Evolutionary conservation across 2,888 invertebrate species (phyloP).

Genomic region (Phalera bucephala): DNA sequence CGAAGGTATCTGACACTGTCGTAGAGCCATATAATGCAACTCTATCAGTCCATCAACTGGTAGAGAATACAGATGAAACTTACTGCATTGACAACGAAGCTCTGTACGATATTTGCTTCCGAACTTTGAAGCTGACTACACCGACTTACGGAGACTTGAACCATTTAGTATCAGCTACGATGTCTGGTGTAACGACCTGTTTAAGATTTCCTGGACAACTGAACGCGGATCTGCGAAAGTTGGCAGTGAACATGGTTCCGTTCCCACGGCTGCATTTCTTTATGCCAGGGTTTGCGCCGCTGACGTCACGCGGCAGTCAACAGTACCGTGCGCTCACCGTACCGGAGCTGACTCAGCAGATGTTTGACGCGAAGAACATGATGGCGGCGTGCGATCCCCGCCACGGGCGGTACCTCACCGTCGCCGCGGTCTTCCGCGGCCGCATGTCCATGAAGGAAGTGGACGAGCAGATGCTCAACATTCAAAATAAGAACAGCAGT

Average conservation of each 20-base stretch:
- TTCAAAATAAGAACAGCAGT: conserved; percentile 89
- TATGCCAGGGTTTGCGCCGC: conserved; percentile 84
- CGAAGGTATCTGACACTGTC: conserved; percentile 90
- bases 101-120: conserved; percentile 90
- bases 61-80: conserved; percentile 86
- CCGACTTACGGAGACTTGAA: conserved; percentile 92
- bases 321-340: conserved; percentile 94
- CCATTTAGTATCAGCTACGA: conserved; percentile 66
- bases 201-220: conserved; percentile 68
- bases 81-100: conserved; percentile 91
- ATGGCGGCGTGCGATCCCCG: conserved; percentile 97
- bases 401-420: conserved; percentile 94
- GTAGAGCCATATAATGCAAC: conserved; percentile 87
- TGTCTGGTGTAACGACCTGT: conserved; percentile 75
- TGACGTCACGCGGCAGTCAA: conserved; percentile 92
- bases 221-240: conserved; percentile 88
- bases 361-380: conserved; percentile 98
- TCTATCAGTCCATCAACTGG: conserved; percentile 85
- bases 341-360: conserved; percentile 93
- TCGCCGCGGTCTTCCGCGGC: conserved; percentile 94
- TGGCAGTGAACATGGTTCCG: conserved; percentile 83
- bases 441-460: conserved; percentile 97
- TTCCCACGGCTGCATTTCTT: conserved; percentile 87
- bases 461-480: conserved; percentile 90
- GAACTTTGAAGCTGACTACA: conserved; percentile 88